These are phyloP conservation scores for Pionites leucogaster DNA, from an alignment of 2,113 vertebrate genomes.

Conservation along the genomic window DNA sequence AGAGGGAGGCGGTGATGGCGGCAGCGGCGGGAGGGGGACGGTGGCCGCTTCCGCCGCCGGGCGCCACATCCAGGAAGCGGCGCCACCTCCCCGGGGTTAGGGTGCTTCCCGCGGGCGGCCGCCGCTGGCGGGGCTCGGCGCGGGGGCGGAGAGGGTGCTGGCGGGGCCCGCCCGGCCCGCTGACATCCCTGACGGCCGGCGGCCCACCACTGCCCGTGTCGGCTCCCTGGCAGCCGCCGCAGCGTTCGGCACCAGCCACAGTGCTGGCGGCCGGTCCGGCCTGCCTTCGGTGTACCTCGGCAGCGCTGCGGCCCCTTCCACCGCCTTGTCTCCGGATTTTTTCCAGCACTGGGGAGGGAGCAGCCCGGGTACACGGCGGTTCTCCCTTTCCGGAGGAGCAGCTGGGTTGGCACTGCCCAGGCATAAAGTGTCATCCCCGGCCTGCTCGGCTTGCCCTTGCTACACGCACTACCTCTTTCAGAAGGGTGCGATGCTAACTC, in stretches of 20 bases:
- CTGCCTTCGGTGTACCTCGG: not conserved
- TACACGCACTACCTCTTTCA: accelerated
- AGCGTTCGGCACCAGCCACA: not conserved
- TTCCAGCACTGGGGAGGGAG: not conserved
- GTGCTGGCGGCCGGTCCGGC: not conserved
- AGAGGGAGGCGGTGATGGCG: not conserved
- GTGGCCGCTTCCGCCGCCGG: not conserved
- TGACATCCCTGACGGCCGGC: not conserved
- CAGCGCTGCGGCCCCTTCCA: no score
- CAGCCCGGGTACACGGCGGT: accelerated
- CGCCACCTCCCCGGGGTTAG: not conserved
- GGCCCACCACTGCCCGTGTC: not conserved
- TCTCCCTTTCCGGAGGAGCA: not conserved
- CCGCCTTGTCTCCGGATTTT: not conserved
- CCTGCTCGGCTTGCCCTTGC: accelerated
- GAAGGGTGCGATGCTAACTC: accelerated
- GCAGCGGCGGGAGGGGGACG: not conserved
- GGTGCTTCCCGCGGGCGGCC: not conserved
- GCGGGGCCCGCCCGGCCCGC: no score
- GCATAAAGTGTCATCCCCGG: accelerated
- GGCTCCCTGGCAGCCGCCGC: no score
- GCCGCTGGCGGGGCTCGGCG: not conserved
- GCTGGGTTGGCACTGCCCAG: accelerated
- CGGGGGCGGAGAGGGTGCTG: not conserved
- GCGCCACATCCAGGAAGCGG: constrained; percentile 16